Evolutionary conservation across 2,797 vertebrate species (phyloP).

Genomic region (Triplophysa bombifrons): DNA sequence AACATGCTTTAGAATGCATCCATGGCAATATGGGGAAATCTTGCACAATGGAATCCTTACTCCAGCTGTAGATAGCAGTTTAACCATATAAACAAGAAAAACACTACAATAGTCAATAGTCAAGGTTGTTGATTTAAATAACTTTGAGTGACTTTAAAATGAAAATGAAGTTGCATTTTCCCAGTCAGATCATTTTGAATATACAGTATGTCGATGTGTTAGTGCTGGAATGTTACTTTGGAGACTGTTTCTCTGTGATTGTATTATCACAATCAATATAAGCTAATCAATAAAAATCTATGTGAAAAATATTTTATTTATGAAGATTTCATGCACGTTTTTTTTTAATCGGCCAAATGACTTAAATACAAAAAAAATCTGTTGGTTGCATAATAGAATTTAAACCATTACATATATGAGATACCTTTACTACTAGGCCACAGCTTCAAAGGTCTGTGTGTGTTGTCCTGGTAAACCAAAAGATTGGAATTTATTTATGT

Average conservation of each 20-base stretch:
- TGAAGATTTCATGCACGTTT: not conserved
- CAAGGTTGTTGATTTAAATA: constrained; percentile 46
- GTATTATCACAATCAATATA: constrained; percentile 47
- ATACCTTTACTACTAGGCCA: too few relatives aligned
- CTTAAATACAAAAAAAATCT: too few relatives aligned
- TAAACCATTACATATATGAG: too few relatives aligned
- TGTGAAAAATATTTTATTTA: not conserved
- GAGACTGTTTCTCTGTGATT: constrained; percentile 38
- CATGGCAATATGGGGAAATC: constrained; percentile 65
- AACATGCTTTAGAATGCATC: constrained; percentile 67
- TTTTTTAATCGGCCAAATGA: not conserved
- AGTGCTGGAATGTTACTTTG: constrained; percentile 57
- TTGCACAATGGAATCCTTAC: constrained; percentile 61
- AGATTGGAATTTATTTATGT: too few relatives aligned
- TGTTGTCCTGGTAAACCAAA: too few relatives aligned
- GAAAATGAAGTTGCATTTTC: constrained; percentile 46
- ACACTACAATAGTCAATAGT: not conserved
- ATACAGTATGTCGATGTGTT: constrained; percentile 40
- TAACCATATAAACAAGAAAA: constrained; percentile 45
- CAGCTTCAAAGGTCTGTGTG: too few relatives aligned
- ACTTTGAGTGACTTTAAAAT: constrained; percentile 44
- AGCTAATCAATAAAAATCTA: constrained; percentile 46
- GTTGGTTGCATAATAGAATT: too few relatives aligned
- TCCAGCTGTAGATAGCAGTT: constrained; percentile 56
- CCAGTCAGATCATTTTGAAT: constrained; percentile 51